phyloP scores from a whole-genome alignment of 2,113 vertebrate species.

The Misgurnus anguillicaudatus region DNA sequence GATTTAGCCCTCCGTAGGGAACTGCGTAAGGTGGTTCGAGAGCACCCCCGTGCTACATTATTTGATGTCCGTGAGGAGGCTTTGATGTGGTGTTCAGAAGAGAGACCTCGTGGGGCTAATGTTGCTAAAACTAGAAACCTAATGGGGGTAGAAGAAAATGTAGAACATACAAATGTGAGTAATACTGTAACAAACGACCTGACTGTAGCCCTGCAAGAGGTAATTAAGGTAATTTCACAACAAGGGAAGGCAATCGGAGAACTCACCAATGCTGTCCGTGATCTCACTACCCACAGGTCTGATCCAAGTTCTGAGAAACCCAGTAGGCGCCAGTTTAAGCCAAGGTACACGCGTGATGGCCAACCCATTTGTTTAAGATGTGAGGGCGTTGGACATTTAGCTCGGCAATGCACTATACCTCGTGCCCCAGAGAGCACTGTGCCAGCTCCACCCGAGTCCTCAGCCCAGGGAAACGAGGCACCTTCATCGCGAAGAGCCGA shows the following conservation, averaged over 20 bases:
- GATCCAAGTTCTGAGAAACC: not conserved
- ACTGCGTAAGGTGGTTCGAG: too few relatives aligned
- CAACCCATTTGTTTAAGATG: conserved; percentile 31
- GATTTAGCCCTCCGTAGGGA: too few relatives aligned
- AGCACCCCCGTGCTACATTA: too few relatives aligned
- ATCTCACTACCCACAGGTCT: not conserved
- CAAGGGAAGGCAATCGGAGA: conserved; percentile 22
- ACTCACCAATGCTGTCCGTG: not conserved
- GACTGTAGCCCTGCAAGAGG: conserved; percentile 15
- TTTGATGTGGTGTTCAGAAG: too few relatives aligned
- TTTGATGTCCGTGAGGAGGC: too few relatives aligned
- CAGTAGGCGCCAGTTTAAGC: not conserved
- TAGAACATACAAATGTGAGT: not conserved
- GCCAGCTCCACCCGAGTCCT: not conserved
- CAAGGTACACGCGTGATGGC: conserved; percentile 10
- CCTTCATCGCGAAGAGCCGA: not conserved
- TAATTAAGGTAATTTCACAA: conserved; percentile 1
- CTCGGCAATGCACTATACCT: not conserved
- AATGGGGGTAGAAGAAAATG: too few relatives aligned
- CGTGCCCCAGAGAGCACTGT: not conserved
- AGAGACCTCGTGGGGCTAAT: too few relatives aligned
- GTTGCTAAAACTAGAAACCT: too few relatives aligned
- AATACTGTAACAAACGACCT: not conserved
- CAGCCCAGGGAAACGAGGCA: not conserved
- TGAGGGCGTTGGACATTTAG: conserved; percentile 20